Base-by-base conservation (phyloP, 2,888 invertebrate species). In the Clanis bilineata region DNA sequence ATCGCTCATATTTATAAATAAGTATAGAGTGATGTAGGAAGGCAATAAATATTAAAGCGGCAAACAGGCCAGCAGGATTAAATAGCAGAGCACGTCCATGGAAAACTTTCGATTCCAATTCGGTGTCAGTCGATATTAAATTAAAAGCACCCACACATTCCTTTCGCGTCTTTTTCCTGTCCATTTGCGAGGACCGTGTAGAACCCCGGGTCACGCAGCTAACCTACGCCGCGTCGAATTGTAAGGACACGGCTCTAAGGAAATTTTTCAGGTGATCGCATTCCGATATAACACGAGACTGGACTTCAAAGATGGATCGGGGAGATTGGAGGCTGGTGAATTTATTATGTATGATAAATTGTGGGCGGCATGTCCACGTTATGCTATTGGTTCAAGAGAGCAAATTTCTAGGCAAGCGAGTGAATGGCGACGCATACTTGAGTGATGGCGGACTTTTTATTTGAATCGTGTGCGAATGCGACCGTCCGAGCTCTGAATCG, bases 91-190 rank as follows among this genome's bases (percentile, higher is more conserved):
- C 90, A 91, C 90, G 90, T 90, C 80, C 79, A 79, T 79, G 74
- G 79, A 76, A 81, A 89, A 90, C 88, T 88, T 91, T 90, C 90
- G 86, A 90, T 92, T 90, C 88, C 86, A 88, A 88, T 91, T 89
- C 87, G 88, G 83, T 91, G 91, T 91, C 90, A 88, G 89, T 85
- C 88, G 84, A 90, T 91, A 91, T 91, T 91, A 91, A 92, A 91
- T 92, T 91, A 91, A 91, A 91, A 90, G 88, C 82, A 88, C 90
- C 91, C 90, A 90, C 89, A 88, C 88, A 90, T 90, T 91, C 90
- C 85, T 83, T 74, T 71, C 90, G 88, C 87, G 88, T 88, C 90
- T 91, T 91, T 91, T 92, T 91, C 92, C 90, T 92, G 92, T 91
- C 92, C 92, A 92, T 92, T 92, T 91, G 88, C 88, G 85, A 89